Percentiles rank a stretch among this genome's conserved stretches.
Conservation (phyloP, 2,888 invertebrate genomes). For the Phlogophora meticulosa region DNA sequence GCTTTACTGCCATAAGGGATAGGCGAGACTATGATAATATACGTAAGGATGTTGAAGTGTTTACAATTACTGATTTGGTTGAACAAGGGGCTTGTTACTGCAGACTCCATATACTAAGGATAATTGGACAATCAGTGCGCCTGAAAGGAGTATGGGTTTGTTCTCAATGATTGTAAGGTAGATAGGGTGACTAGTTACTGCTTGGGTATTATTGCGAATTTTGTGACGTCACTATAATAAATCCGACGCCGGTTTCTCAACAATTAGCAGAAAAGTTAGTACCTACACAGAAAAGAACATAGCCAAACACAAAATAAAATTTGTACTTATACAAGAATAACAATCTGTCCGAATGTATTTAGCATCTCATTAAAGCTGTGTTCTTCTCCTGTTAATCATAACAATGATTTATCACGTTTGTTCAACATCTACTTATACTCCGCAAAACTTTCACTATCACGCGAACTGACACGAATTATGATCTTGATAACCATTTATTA, state of each 20-base stretch:
- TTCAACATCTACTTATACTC: constrained; percentile 27
- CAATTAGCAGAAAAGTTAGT: not conserved
- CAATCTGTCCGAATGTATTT: constrained; percentile 2
- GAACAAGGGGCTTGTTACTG: constrained; percentile 56
- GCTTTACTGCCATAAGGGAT: constrained; percentile 49
- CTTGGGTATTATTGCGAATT: constrained; percentile 19
- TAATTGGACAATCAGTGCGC: constrained; percentile 59
- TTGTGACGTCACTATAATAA: constrained; percentile 18
- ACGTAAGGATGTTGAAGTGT: constrained; percentile 49
- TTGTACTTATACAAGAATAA: not conserved
- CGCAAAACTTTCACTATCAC: constrained; percentile 79
- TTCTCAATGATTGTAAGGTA: constrained; percentile 41
- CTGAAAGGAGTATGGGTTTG: constrained; percentile 47
- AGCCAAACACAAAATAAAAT: not conserved
- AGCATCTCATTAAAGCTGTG: not conserved
- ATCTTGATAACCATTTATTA: constrained; percentile 70
- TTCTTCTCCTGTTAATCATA: constrained; percentile 8
- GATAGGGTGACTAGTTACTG: constrained; percentile 48
- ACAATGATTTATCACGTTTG: constrained; percentile 31
- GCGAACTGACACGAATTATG: constrained; percentile 69
- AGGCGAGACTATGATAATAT: constrained; percentile 44
- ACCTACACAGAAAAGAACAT: not conserved
- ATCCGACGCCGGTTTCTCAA: not conserved
- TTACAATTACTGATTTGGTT: constrained; percentile 60
- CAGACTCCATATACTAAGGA: constrained; percentile 51